phyloP scores from a whole-genome alignment of 1,140 invertebrate species.

The Adoxophyes honmai region DNA sequence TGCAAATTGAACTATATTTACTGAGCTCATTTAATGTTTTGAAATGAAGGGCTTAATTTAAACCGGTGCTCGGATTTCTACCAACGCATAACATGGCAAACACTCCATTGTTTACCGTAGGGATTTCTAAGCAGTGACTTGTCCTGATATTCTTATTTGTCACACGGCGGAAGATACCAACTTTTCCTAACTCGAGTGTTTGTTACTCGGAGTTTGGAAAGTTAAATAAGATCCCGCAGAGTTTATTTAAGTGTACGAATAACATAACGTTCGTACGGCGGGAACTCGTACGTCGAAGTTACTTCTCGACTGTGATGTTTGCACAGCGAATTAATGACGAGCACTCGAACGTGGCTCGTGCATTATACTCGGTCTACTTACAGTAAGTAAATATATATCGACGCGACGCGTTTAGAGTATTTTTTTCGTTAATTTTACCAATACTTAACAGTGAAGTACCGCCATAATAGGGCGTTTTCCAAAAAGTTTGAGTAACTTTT shows the following conservation, averaged over 20 bases:
- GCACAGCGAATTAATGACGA: slow-evolving; percentile 58
- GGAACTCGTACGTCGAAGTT: slow-evolving; percentile 24
- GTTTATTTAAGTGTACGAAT: slow-evolving; percentile 57
- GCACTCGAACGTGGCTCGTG: slow-evolving; percentile 11
- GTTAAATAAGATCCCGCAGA: slow-evolving; percentile 63
- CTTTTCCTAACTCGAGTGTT: slow-evolving; percentile 17
- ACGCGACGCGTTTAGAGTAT: too few species aligned
- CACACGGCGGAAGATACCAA: slow-evolving; percentile 13
- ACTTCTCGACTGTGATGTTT: slow-evolving; percentile 59
- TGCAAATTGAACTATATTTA: not conserved
- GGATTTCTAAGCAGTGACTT: slow-evolving; percentile 5
- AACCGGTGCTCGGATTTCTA: slow-evolving; percentile 1
- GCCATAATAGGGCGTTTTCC: too few species aligned
- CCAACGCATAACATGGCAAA: slow-evolving; percentile 5
- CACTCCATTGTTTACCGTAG: slow-evolving; percentile 7
- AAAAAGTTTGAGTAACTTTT: too few species aligned
- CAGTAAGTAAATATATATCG: too few species aligned
- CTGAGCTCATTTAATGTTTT: not conserved
- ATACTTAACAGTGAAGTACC: too few species aligned
- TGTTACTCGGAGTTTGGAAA: slow-evolving; percentile 32
- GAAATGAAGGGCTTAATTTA: not conserved
- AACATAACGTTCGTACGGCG: slow-evolving; percentile 37
- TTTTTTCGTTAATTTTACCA: too few species aligned
- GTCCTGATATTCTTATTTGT: slow-evolving; percentile 11
- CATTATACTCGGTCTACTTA: too few species aligned